Conservation (phyloP, 2,113 vertebrate genomes). For the Boleophthalmus pectinirostris region DNA sequence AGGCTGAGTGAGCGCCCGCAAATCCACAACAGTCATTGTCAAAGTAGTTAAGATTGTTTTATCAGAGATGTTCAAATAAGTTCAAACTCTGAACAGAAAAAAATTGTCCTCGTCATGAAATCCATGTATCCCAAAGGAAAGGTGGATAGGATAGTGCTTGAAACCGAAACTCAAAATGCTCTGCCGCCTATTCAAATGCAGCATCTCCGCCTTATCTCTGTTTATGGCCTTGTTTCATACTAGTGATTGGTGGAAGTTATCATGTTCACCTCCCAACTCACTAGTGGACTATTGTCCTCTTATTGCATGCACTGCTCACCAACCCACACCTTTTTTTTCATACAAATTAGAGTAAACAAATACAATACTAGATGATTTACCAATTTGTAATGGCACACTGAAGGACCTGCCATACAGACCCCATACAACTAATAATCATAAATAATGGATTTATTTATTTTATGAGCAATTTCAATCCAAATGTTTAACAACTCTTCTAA, state of each 20-base stretch:
- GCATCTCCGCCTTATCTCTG: slow-evolving; percentile 43
- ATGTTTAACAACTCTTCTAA: too few species aligned
- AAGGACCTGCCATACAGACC: neutral
- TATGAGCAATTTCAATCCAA: too few species aligned
- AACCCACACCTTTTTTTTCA: slow-evolving; percentile 5
- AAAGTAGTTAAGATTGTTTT: neutral
- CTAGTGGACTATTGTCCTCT: slow-evolving; percentile 60
- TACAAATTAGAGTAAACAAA: neutral
- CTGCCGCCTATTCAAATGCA: slow-evolving; percentile 23
- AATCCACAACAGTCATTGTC: slow-evolving; percentile 52
- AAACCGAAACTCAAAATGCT: slow-evolving; percentile 37
- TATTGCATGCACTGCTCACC: neutral
- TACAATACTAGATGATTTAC: neutral
- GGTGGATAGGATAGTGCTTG: slow-evolving; percentile 12
- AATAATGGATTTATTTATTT: too few species aligned
- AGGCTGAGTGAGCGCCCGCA: slow-evolving; percentile 68
- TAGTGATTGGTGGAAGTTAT: slow-evolving; percentile 58
- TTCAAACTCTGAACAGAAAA: neutral
- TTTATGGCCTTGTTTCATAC: slow-evolving; percentile 52
- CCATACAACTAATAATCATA: too few species aligned
- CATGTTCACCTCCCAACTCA: neutral
- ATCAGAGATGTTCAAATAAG: neutral
- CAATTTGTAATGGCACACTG: neutral
- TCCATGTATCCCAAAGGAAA: neutral
- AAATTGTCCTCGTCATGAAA: neutral